A percentile compares a stretch with the other conserved stretches of the same genome.
Evolutionary conservation across 2,797 vertebrate genomes (phyloP).

Genomic region (Heteromormyrus szaboi): DNA sequence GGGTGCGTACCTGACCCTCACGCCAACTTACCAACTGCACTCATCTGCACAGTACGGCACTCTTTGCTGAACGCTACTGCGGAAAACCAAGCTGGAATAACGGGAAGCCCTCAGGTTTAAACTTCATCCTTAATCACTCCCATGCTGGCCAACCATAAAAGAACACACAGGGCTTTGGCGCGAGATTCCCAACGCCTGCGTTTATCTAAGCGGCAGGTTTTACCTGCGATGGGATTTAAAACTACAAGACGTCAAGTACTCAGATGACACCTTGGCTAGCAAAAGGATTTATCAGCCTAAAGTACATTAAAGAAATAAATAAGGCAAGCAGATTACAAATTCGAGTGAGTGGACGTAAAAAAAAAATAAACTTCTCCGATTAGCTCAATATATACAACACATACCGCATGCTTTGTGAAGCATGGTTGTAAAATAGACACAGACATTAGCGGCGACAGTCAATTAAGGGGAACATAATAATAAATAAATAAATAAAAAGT

Average conservation of each 20-base stretch:
- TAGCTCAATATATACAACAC: constrained; percentile 42
- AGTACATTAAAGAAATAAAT: background rate
- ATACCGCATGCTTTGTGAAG: constrained; percentile 27
- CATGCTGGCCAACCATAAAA: background rate
- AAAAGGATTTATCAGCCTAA: background rate
- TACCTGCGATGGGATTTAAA: background rate
- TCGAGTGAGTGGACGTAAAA: constrained; percentile 42
- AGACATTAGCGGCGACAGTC: constrained; percentile 48
- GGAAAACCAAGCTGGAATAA: background rate
- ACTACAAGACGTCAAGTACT: background rate
- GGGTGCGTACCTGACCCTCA: background rate
- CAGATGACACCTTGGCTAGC: background rate
- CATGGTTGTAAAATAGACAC: constrained; percentile 46
- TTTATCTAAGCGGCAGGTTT: background rate
- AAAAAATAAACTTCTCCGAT: constrained; percentile 35
- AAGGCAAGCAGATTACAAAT: background rate
- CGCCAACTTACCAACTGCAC: background rate
- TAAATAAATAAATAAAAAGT: too few species aligned
- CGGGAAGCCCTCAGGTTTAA: background rate
- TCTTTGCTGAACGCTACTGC: background rate
- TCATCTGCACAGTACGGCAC: background rate
- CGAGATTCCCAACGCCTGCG: background rate
- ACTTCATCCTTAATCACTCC: background rate
- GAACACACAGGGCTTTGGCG: background rate
- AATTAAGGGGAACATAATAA: constrained; percentile 56